These are phyloP conservation scores for Caenorhabditis imperialis DNA, from an alignment of 2,888 invertebrate genomes.

Conservation along the genomic window DNA sequence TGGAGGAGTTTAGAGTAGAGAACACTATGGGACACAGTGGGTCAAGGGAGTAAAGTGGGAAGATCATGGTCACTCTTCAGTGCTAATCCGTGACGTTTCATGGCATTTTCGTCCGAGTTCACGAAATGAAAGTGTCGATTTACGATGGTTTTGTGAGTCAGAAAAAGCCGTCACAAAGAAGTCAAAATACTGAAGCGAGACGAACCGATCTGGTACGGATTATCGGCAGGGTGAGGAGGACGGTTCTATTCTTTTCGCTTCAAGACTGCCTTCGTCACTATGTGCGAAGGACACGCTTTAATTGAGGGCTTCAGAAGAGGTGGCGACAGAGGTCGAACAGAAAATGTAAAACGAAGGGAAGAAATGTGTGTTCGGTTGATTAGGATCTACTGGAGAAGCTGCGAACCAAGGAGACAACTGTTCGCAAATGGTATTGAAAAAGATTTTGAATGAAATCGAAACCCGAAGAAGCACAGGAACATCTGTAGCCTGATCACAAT, in stretches of 20 bases:
- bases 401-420: no score
- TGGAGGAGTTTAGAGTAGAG: not conserved
- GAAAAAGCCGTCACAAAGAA: slow-evolving; percentile 24
- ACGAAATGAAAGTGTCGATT: slow-evolving; percentile 7
- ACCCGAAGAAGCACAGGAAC: no score
- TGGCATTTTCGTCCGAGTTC: no score
- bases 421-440: no score
- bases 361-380: no score
- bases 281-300: slow-evolving; percentile 27
- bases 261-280: slow-evolving; percentile 27
- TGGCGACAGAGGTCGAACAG: slow-evolving; percentile 1
- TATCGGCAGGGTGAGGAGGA: slow-evolving; percentile 7
- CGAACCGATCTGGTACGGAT: slow-evolving; percentile 39
- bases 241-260: slow-evolving; percentile 10
- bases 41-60: slow-evolving; percentile 5
- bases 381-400: no score
- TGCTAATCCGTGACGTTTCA: slow-evolving; percentile 31
- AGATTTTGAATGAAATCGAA: no score
- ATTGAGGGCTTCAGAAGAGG: slow-evolving; percentile 34
- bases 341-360: no score
- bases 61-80: slow-evolving; percentile 12
- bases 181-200: slow-evolving; percentile 37
- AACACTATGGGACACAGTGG: no score
- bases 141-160: slow-evolving; percentile 24
- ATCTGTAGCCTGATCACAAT: no score